Percentiles rank a stretch among this genome's conserved stretches.
Conservation (phyloP, 2,797 vertebrate genomes). For the Galaxias olidus region DNA sequence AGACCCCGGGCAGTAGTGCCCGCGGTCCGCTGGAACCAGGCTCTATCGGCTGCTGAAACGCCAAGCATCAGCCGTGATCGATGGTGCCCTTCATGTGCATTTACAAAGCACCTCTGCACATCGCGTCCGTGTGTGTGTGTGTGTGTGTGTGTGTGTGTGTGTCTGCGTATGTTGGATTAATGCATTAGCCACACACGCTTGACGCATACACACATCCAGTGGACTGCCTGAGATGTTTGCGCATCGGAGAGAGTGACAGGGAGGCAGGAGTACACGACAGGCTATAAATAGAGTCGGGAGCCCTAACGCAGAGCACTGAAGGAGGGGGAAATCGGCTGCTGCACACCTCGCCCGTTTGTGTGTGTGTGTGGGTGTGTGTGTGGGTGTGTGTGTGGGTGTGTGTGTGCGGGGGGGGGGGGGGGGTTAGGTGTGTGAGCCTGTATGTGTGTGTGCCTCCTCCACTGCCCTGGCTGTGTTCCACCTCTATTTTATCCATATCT, state of each 20-base stretch:
- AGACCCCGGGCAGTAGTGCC: too few relatives aligned
- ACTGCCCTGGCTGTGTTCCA: too few relatives aligned
- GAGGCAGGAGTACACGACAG: slow-evolving; percentile 25
- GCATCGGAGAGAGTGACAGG: slow-evolving; percentile 17
- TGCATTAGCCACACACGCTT: not conserved
- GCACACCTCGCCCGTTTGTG: not conserved
- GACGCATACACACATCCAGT: slow-evolving; percentile 9
- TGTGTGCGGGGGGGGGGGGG: not conserved
- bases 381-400: slow-evolving; percentile 4
- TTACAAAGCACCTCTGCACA: too few relatives aligned
- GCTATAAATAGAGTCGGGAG: slow-evolving; percentile 49
- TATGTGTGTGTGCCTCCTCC: slow-evolving; percentile 11
- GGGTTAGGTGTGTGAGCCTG: slow-evolving; percentile 17
- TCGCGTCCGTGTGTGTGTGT: too few relatives aligned
- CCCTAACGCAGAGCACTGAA: slow-evolving; percentile 35
- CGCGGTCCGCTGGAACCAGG: too few relatives aligned
- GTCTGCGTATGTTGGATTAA: too few relatives aligned
- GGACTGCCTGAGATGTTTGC: not conserved
- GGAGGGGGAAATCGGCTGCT: slow-evolving; percentile 30
- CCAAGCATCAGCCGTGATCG: too few relatives aligned
- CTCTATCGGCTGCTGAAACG: too few relatives aligned
- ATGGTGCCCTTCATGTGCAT: too few relatives aligned
- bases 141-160: too few relatives aligned
- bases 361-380: not conserved
- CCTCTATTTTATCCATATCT: too few relatives aligned